A percentile compares a stretch with the other conserved stretches of the same genome.
These are phyloP conservation scores for Cabera pusaria DNA, from an alignment of 2,888 invertebrate species.

Conservation along the genomic window DNA sequence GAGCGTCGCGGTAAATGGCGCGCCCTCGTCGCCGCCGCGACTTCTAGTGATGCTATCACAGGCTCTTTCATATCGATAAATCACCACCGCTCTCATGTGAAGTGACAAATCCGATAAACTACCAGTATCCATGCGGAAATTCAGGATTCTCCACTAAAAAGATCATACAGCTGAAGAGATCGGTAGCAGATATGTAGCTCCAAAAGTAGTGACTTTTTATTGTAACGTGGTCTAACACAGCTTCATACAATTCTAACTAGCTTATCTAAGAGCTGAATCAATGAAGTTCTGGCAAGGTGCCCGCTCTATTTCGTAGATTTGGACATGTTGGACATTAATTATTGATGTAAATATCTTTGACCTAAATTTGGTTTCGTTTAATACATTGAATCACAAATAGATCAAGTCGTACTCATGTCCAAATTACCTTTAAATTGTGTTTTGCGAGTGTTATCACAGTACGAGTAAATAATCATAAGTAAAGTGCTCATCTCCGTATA, in stretches of 20 bases:
- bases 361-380: background rate
- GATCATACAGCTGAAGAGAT: no score
- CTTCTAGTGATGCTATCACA: conserved; percentile 57
- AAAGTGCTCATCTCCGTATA: no score
- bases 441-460: no score
- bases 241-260: conserved; percentile 3
- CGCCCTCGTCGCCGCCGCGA: conserved; percentile 48
- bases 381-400: no score
- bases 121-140: no score
- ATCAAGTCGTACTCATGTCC: no score
- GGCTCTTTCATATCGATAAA: conserved; percentile 46
- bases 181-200: no score
- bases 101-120: conserved; percentile 13
- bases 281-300: conserved; percentile 18
- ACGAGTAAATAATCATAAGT: no score
- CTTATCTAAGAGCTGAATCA: conserved; percentile 14
- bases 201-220: no score
- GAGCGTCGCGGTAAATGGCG: conserved; percentile 65
- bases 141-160: no score
- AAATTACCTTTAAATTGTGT: no score
- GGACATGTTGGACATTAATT: conserved; percentile 17
- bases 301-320: conserved; percentile 13
- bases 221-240: background rate
- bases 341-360: conserved; percentile 15
- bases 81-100: conserved; percentile 11